Evolutionary conservation across 1,140 invertebrate genomes (phyloP), one percentile per base, ranked within the genome.

Genomic region (Drosophila ironensis): DNA sequence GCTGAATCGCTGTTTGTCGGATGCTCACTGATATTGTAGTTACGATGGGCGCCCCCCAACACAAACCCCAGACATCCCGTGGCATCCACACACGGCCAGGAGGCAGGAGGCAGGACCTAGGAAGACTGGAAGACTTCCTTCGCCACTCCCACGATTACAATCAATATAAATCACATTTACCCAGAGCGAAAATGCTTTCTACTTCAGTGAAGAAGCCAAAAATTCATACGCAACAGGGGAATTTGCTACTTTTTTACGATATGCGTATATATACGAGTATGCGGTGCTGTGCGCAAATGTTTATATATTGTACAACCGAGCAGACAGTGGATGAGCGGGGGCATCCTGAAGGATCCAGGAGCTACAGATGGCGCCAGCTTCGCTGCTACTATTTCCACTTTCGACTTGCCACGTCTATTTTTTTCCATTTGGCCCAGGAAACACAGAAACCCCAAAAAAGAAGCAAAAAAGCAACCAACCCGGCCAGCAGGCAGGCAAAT

Each of bases 161-260:
- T 86, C 80, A 86, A 86, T 86, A 86, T 86, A 86, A 86, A 86
- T 86, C 80, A 86, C 80, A 86, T 86, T 86, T 86, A 87, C 80
- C 80, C 80, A 86, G 77, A 86, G 80, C 80, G 80, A 86, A 86
- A 86, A 86, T 86, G 81, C 70, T 86, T 86, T 86, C 80, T 86
- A 86, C 80, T 86, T 75, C 80, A 61, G 60, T 48, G 71, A 61
- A 80, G 61, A 63, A 86, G 80, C 81, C 78, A 75, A 86, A 82
- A 86, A 86, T 86, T 86, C 80, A 86, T 86, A 86, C 80, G 80
- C 80, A 86, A 86, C 80, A 86, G 80, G 80, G 80, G 80, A 86
- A 86, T 86, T 86, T 67, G 60, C 50, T 54, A 71, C 67, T 61
- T 74, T 69, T 76, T 76, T 77, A 57, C 54, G 59, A 50, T 72